Evolutionary conservation across 1,140 invertebrate species (phyloP).

Genomic region (Cherax destructor): DNA sequence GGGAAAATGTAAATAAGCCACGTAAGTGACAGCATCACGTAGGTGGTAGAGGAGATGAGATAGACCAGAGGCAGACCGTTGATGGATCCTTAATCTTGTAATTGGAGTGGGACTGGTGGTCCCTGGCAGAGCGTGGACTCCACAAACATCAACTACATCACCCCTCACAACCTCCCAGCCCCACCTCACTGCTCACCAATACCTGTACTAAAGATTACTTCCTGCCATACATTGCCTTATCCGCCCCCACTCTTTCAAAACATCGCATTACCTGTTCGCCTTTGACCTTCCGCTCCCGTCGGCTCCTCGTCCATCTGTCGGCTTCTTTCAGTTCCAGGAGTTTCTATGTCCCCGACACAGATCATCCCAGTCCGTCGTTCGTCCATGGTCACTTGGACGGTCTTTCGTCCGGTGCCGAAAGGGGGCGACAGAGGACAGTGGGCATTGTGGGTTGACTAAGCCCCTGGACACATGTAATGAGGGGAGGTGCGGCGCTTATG

Average conservation of each 20-base stretch:
- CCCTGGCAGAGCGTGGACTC: neutral
- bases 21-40: too few relatives aligned
- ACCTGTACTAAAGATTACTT: neutral
- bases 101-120: too few relatives aligned
- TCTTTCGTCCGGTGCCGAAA: neutral
- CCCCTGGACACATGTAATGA: neutral
- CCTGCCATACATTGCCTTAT: slow-evolving; percentile 1
- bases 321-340: neutral
- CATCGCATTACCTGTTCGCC: neutral
- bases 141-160: neutral
- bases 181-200: neutral
- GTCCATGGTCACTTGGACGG: neutral
- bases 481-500: neutral
- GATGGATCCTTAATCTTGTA: too few relatives aligned
- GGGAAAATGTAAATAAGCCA: too few relatives aligned
- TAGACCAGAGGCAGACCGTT: too few relatives aligned
- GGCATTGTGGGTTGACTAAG: neutral
- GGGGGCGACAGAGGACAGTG: neutral
- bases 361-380: neutral
- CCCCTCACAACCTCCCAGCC: neutral
- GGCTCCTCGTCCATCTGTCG: neutral
- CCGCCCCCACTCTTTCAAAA: neutral
- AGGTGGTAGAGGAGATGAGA: too few relatives aligned
- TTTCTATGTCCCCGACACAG: neutral
- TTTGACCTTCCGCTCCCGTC: neutral